Evolutionary conservation across 1,140 invertebrate genomes (phyloP), one percentile per base, ranked within the genome.

Genomic region (Acromyrmex echinatior): DNA sequence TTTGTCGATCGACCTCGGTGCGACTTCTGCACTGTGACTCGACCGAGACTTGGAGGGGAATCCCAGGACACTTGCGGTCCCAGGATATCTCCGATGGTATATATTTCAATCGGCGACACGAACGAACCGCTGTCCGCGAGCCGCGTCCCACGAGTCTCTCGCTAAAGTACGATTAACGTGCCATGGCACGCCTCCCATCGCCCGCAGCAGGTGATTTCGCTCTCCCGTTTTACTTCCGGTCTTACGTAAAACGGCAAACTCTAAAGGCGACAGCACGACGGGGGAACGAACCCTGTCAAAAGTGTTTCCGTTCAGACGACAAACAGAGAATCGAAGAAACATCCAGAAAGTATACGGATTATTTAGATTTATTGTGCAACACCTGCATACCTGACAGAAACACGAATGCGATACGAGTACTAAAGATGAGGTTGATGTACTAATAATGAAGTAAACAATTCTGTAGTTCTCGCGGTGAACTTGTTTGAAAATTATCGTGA

Each of bases 101-200:
- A 80, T 84, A 82, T 73, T 87, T 87, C 71, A 74, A 58, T 18
- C 71, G 45, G 16, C 49, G 51, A 9, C n/a, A 58, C 25, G 39
- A 39, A 49, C 86, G 14, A 53, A 18, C 77, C 31, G 58, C 58
- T 71, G 65, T 70, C 56, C 71, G 31, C 81, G 81, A 51, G 56
- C 16, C 39, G 18, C 39, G 66, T 71, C 77, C 85, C 53, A 16
- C n/a, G 85, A 80, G 78, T 39, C 56, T 82, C 53, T 31, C 78
- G 16, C 63, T 58, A 60, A 68, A 79, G 49, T 35, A 35, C 86
- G 86, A 86, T 86, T 86, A 86, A 86, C 56, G 86, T 66, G n/a
- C 66, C 3, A 7, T 53, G 86, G 68, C 76, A 81, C 78, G 78
- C 58, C 31, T 78, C 77, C 21, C 18, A 9, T 45, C 65, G 51